Conservation (phyloP, 35 echinoderm and acorn worm species). For the Lytechinus pictus region DNA sequence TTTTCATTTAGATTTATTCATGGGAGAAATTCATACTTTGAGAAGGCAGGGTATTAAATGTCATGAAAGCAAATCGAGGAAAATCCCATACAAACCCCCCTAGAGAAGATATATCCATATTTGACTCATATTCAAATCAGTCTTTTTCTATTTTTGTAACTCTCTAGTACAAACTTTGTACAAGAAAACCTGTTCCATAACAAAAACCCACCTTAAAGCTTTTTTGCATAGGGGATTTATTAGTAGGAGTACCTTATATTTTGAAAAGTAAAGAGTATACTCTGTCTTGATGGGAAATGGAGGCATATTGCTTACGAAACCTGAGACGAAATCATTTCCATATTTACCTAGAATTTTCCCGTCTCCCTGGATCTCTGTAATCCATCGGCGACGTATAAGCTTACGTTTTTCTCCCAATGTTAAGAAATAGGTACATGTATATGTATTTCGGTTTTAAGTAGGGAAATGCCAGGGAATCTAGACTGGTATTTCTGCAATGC, state of each 20-base stretch:
- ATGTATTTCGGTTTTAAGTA: background rate
- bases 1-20: too few relatives aligned
- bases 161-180: too few relatives aligned
- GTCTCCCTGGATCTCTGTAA: background rate
- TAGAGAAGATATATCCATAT: too few relatives aligned
- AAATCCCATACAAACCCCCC: too few relatives aligned
- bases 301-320: background rate
- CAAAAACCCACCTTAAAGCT: background rate
- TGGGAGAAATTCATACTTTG: too few relatives aligned
- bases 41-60: too few relatives aligned
- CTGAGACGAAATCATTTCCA: background rate
- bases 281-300: background rate
- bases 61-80: too few relatives aligned
- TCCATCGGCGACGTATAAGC: background rate
- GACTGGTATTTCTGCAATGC: too few relatives aligned
- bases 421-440: background rate
- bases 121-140: too few relatives aligned
- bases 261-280: background rate
- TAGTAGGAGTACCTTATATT: background rate
- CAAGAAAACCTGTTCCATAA: too few relatives aligned
- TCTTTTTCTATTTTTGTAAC: too few relatives aligned
- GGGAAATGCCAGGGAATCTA: background rate
- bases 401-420: background rate
- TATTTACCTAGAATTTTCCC: background rate
- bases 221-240: background rate